Base-by-base conservation (phyloP, 2,797 vertebrate genomes). In the Scolopax rusticola region DNA sequence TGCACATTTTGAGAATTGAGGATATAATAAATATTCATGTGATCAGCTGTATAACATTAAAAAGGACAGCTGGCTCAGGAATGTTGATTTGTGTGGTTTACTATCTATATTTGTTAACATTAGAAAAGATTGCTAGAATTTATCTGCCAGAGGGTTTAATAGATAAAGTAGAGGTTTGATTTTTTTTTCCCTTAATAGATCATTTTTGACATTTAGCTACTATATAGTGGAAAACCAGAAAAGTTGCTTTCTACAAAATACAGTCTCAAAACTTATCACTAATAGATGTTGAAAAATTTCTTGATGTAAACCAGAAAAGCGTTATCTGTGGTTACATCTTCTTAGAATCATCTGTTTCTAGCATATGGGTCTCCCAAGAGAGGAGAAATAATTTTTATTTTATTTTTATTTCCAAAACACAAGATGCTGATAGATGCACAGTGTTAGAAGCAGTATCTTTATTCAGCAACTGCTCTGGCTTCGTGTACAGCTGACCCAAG, bases 51-150 rank as follows among this genome's bases (percentile, higher is more conserved):
- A 77, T 96, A 96, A 95, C 74, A 94, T 81, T 96, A 89, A 95
- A 97, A 97, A 97, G 95, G 97, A 97, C 97, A 97, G 90, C 92
- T 97, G 94, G 79, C 94, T 98, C 94, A 89, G 95, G 87, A 95
- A 96, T 76, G 77, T 93, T 98, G 90, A 80, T 97, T 98, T 97
- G 41, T 80, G 94, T 97, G 63, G 84, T 95, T 97, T 97, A 87
- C 92, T 95, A 74, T 93, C 83, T 80, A 38, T 97, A 97, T 96
- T 89, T 38, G 7, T 96, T 97, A 97, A 97, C 77, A 95, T 93
- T 88, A 93, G 88, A 97, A 97, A 97, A 95, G 90, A 97, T 93
- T 97, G 78, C 73, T 91, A 96, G 70, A 95, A 96, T 92, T 97
- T 98, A 86, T 97, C 93, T 97, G 79, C 93, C 38, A 32, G 50